Evolutionary conservation across 2,113 vertebrate genomes (phyloP).

Genomic region (Rhodinocichla rosea): DNA sequence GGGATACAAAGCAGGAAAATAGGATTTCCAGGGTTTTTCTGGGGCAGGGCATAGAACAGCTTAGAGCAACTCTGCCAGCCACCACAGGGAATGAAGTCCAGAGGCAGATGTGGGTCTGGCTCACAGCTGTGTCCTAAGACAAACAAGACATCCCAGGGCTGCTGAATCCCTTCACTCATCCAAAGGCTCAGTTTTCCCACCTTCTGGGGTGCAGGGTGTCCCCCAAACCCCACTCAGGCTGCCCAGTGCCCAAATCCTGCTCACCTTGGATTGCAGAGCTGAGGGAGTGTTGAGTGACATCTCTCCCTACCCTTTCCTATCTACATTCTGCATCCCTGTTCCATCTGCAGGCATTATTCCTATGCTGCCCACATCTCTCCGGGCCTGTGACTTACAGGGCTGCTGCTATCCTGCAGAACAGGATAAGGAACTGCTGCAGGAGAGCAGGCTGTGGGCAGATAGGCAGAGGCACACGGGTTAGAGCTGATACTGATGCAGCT

Average conservation of each 20-base stretch:
- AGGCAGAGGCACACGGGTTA: neutral
- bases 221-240: neutral
- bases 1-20: neutral
- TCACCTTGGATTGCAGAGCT: neutral
- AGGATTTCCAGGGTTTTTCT: neutral
- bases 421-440: neutral
- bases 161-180: neutral
- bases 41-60: neutral
- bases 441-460: neutral
- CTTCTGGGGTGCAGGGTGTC: too few species aligned
- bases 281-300: neutral
- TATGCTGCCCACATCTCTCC: neutral
- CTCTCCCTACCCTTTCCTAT: neutral
- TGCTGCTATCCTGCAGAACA: neutral
- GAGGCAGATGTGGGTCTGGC: neutral
- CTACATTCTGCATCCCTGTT: neutral
- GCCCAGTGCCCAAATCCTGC: accelerated
- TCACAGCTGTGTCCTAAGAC: neutral
- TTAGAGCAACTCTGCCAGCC: neutral
- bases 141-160: neutral
- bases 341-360: accelerated
- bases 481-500: neutral
- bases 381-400: neutral
- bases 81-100: neutral
- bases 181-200: neutral